phyloP scores from a whole-genome alignment of 2,888 invertebrate species.

The Melitaea athalia region DNA sequence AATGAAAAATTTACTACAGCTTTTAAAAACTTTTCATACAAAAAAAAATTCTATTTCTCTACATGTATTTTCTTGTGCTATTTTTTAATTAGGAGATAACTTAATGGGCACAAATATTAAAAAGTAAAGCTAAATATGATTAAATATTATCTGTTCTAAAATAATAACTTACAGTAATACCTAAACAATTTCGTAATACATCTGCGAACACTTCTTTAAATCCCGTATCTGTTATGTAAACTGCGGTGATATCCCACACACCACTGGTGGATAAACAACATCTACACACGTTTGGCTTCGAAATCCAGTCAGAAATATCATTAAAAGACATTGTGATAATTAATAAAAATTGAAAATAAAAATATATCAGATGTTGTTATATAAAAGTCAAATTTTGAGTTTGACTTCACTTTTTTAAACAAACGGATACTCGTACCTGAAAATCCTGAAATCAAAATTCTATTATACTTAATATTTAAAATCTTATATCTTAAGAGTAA shows the following conservation, averaged over 20 bases:
- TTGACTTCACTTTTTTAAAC: neutral
- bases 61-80: too few species aligned
- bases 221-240: conserved; percentile 50
- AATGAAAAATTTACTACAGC: too few species aligned
- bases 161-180: conserved; percentile 53
- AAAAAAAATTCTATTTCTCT: too few species aligned
- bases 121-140: neutral
- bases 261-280: conserved; percentile 58
- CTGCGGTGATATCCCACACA: conserved; percentile 51
- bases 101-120: too few species aligned
- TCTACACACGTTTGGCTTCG: conserved; percentile 55
- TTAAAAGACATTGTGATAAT: conserved; percentile 20
- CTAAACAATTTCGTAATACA: conserved; percentile 58
- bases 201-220: conserved; percentile 55
- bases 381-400: neutral
- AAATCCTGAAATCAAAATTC: neutral
- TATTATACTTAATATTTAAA: too few species aligned
- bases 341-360: neutral
- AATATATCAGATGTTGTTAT: neutral
- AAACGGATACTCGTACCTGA: neutral
- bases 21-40: too few species aligned
- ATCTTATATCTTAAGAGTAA: too few species aligned
- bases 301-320: conserved; percentile 38
- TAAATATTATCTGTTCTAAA: neutral
- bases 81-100: neutral